These are phyloP conservation scores for Pheosia tremula DNA, from an alignment of 2,888 invertebrate species.

Conservation along the genomic window DNA sequence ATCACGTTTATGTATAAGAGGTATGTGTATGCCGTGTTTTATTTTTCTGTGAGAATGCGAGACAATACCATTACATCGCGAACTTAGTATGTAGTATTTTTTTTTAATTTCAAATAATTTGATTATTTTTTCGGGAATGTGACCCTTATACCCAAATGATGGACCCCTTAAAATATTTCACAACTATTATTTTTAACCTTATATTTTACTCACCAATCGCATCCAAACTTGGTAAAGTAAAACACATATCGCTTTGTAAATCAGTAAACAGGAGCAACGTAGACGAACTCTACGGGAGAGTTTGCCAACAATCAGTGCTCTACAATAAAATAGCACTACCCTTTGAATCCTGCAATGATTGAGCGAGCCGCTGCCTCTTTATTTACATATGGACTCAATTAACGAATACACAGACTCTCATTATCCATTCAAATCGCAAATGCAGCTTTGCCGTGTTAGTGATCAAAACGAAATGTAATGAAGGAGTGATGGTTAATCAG, in stretches of 20 bases:
- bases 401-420: constrained; percentile 72
- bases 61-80: too few relatives aligned
- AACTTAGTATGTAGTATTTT: too few relatives aligned
- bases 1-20: too few relatives aligned
- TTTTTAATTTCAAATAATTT: too few relatives aligned
- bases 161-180: too few relatives aligned
- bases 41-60: too few relatives aligned
- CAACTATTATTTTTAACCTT: background rate
- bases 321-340: constrained; percentile 64
- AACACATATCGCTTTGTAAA: constrained; percentile 14
- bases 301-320: constrained; percentile 61
- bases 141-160: too few relatives aligned
- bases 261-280: constrained; percentile 23
- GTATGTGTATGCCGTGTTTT: too few relatives aligned
- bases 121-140: too few relatives aligned
- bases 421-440: constrained; percentile 80
- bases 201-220: background rate
- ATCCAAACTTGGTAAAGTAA: background rate
- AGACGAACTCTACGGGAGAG: constrained; percentile 41
- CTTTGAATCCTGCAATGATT: constrained; percentile 72
- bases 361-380: constrained; percentile 61
- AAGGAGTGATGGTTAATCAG: background rate
- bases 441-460: constrained; percentile 71
- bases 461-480: constrained; percentile 1
- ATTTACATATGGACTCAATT: constrained; percentile 81